These are phyloP conservation scores for Pundamilia nyererei DNA, from an alignment of 2,113 vertebrate genomes.

Conservation along the genomic window DNA sequence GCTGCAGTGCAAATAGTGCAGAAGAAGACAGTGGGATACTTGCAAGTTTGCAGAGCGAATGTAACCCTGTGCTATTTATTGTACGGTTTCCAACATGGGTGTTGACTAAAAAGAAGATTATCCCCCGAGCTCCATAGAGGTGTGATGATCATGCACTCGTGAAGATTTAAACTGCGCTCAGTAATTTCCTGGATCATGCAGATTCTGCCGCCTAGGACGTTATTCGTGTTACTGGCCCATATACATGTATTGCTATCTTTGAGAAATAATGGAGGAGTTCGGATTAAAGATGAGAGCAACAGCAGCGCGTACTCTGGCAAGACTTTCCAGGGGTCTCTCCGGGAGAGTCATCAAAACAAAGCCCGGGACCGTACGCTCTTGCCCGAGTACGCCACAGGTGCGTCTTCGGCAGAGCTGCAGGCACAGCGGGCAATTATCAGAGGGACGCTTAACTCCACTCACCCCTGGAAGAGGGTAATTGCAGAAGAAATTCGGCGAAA, in stretches of 20 bases:
- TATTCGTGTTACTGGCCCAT: conserved; percentile 53
- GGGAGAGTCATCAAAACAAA: conserved; percentile 38
- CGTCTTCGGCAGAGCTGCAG: conserved; percentile 24
- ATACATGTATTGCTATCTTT: conserved; percentile 40
- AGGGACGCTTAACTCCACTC: conserved; percentile 42
- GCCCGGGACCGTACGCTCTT: conserved; percentile 32
- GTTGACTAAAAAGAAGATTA: conserved; percentile 42
- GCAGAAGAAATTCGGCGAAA: conserved; percentile 16
- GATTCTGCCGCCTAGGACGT: conserved; percentile 48
- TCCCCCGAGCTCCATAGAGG: not conserved
- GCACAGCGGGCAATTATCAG: conserved; percentile 1
- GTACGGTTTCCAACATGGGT: conserved; percentile 39
- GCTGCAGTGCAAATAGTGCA: not conserved
- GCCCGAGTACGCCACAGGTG: conserved; percentile 65
- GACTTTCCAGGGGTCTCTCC: conserved; percentile 31
- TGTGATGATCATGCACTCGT: conserved; percentile 33
- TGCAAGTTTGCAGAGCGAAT: conserved; percentile 34
- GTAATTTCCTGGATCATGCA: conserved; percentile 63
- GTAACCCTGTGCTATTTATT: not conserved
- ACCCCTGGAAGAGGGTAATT: conserved; percentile 18
- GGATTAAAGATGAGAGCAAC: conserved; percentile 18
- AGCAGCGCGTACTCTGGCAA: not conserved
- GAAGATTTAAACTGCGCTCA: conserved; percentile 21
- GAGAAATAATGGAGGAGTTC: conserved; percentile 33
- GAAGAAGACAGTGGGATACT: not conserved